Conservation (phyloP, 1,140 invertebrate species). For the Parapsyche elsis region DNA sequence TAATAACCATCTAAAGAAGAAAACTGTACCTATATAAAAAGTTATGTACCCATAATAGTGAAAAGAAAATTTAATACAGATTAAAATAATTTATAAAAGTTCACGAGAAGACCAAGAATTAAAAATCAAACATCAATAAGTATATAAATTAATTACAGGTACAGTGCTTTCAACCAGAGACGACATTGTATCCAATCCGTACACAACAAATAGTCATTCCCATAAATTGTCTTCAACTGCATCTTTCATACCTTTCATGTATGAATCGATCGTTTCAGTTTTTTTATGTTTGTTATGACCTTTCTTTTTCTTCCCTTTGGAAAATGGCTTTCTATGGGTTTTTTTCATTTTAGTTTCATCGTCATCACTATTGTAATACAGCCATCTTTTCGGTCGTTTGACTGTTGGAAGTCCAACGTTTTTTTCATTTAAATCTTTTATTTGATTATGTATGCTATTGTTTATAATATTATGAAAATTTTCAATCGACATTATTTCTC, state of each 20-base stretch:
- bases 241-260: slow-evolving; percentile 58
- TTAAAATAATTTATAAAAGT: no score
- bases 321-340: slow-evolving; percentile 53
- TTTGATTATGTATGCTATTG: background rate
- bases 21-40: no score
- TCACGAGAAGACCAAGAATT: no score
- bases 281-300: slow-evolving; percentile 58
- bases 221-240: slow-evolving; percentile 63
- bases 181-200: slow-evolving; percentile 63
- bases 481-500: slow-evolving; percentile 51
- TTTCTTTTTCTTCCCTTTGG: slow-evolving; percentile 62
- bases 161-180: slow-evolving; percentile 57
- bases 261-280: slow-evolving; percentile 57
- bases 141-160: slow-evolving; percentile 1
- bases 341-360: slow-evolving; percentile 54
- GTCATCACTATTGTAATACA: background rate
- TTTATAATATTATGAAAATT: background rate
- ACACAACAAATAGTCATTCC: slow-evolving; percentile 66
- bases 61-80: no score
- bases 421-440: background rate
- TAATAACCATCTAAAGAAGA: no score
- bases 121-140: background rate
- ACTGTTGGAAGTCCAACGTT: background rate
- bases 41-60: no score
- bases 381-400: background rate